These are phyloP conservation scores for Theocolax elegans DNA, from an alignment of 1,140 invertebrate genomes.

Conservation along the genomic window DNA sequence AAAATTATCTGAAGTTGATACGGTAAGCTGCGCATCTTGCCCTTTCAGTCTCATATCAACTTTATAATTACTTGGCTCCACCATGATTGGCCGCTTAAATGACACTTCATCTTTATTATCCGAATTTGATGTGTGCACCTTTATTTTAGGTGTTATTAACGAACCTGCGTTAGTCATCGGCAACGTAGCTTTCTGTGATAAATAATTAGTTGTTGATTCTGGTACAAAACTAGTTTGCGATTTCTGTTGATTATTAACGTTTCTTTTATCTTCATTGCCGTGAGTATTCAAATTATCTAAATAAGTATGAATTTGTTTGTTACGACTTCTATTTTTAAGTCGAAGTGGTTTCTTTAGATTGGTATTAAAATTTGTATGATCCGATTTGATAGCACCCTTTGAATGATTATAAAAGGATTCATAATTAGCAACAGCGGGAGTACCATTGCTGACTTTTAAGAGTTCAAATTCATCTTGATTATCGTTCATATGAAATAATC, in stretches of 20 bases:
- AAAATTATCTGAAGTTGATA: background rate
- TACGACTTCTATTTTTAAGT: slow-evolving; percentile 38
- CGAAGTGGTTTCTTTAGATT: slow-evolving; percentile 32
- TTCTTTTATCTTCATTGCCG: slow-evolving; percentile 40
- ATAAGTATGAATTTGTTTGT: slow-evolving; percentile 46
- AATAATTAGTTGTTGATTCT: slow-evolving; percentile 12
- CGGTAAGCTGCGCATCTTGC: slow-evolving; percentile 15
- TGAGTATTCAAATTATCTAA: too few species aligned
- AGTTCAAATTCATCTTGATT: slow-evolving; percentile 60
- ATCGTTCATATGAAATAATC: slow-evolving; percentile 54
- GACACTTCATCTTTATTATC: slow-evolving; percentile 1
- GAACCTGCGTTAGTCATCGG: background rate
- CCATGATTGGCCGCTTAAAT: slow-evolving; percentile 15
- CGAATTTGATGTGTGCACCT: background rate
- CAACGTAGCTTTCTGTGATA: background rate
- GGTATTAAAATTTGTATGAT: slow-evolving; percentile 13
- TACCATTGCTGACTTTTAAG: slow-evolving; percentile 61
- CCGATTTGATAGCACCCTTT: slow-evolving; percentile 39
- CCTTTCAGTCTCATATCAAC: slow-evolving; percentile 43
- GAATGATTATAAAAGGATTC: slow-evolving; percentile 56
- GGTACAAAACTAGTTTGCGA: slow-evolving; percentile 10
- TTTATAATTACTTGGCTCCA: slow-evolving; percentile 48
- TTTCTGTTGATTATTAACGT: slow-evolving; percentile 35
- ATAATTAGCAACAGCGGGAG: slow-evolving; percentile 60
- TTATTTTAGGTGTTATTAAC: slow-evolving; percentile 2